phyloP scores from a whole-genome alignment of 2,797 vertebrate species.

The Pteropus rufus region DNA sequence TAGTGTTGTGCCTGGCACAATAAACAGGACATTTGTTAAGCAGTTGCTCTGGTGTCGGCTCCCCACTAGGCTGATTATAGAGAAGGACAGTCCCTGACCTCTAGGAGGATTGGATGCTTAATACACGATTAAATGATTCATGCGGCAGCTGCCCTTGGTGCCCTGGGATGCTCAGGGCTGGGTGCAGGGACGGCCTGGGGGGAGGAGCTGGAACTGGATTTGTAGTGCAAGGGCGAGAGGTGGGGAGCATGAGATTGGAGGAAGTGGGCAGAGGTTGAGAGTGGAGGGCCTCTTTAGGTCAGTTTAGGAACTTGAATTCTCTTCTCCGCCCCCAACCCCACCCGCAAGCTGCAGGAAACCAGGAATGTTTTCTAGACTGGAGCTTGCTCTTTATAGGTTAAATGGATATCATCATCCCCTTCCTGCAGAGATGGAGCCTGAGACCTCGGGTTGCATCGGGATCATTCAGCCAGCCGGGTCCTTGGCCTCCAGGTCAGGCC shows the following conservation, averaged over 20 bases:
- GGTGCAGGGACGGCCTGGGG: neutral
- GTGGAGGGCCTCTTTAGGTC: neutral
- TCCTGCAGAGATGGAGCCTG: neutral
- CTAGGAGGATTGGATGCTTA: constrained; percentile 71
- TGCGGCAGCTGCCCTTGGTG: constrained; percentile 16
- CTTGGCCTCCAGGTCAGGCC: neutral
- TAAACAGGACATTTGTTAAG: constrained; percentile 39
- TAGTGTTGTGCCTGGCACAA: neutral
- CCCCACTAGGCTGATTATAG: constrained; percentile 67
- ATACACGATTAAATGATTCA: constrained; percentile 70
- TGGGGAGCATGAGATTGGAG: neutral
- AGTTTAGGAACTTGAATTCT: neutral
- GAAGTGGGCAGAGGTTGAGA: neutral
- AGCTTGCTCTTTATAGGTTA: neutral
- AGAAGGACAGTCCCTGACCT: constrained; percentile 74
- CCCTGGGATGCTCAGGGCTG: constrained; percentile 15
- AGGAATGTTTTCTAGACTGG: neutral
- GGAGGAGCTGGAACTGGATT: neutral
- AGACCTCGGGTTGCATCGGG: neutral
- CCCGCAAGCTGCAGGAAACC: neutral
- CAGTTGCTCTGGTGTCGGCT: neutral
- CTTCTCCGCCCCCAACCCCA: too few relatives aligned
- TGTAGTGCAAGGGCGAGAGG: neutral
- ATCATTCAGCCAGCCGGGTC: neutral
- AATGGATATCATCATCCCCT: neutral